Base-by-base conservation (phyloP, 2,888 invertebrate species). In the Alloscopus bannaensis region DNA sequence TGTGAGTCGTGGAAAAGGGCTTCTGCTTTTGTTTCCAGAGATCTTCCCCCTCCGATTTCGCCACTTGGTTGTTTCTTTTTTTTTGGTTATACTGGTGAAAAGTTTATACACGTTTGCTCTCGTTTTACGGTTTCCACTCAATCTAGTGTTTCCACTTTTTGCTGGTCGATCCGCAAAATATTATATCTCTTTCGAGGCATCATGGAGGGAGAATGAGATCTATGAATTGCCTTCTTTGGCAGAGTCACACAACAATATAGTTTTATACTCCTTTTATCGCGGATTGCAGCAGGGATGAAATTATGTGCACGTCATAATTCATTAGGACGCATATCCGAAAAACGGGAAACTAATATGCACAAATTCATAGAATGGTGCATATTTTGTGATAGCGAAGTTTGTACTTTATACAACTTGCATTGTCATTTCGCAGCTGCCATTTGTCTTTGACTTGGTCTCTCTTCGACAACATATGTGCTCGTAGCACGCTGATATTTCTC, bases 391-490 rank as follows among this genome's bases (percentile, higher is more conserved):
- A n/a, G n/a, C n/a, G n/a, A n/a, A n/a, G n/a, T n/a, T n/a, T n/a
- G n/a, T n/a, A n/a, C n/a, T n/a, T 2, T 18, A 57, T n/a, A 29
- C 55, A 18, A 28, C 28, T n/a, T 22, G 22, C 42, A 28, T 28
- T 28, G 13, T 16, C 22, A 62, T 66, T 45, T 50, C 26, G 29
- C 65, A 65, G 45, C 59, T 57, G 59, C 65, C 73, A 66, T 73
- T 73, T 65, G 72, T 31, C 65, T 59, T 20, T 66, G 45, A 73
- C 68, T 68, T 29, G 13, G 68, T 60, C 68, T 62, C 45, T 31
- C 40, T 76, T 64, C 75, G 68, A 69, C 68, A 69, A 77, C 60
- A 69, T n/a, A n/a, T 62, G 76, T 76, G 59, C 60, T 60, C 18
- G 55, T 28, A 31, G 59, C 22, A 16, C 59, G 18, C 20, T 62